A percentile compares a stretch with the other conserved stretches of the same genome.
phyloP scores from a whole-genome alignment of 2,113 vertebrate genomes.

The Ciconia maguari region DNA sequence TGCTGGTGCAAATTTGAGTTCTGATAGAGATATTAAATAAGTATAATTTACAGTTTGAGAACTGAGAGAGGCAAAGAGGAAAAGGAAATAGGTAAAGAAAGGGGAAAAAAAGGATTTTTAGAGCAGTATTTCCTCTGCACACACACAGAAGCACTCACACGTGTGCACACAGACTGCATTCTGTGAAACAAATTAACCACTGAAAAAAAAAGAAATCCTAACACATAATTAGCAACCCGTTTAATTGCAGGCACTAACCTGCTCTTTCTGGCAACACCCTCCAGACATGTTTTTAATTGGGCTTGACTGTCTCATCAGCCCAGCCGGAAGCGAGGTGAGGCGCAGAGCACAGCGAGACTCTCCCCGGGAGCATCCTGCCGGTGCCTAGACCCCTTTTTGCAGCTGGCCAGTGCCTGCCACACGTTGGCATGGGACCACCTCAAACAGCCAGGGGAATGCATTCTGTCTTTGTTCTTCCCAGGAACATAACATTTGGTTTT shows the following conservation, averaged over 20 bases:
- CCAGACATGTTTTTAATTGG: constrained; percentile 32
- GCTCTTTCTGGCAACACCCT: background rate
- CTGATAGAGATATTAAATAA: background rate
- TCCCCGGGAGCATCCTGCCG: background rate
- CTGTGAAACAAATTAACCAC: background rate
- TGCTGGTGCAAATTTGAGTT: background rate
- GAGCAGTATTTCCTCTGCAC: background rate
- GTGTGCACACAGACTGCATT: background rate
- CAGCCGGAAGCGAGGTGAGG: fast-evolving
- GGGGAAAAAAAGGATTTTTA: background rate
- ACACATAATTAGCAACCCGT: background rate
- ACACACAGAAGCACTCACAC: background rate
- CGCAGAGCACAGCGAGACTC: background rate
- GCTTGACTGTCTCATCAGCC: background rate
- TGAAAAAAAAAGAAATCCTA: background rate
- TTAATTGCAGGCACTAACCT: constrained; percentile 26
- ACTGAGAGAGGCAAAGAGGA: background rate
- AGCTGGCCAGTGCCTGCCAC: background rate
- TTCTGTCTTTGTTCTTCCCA: background rate
- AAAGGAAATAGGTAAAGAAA: background rate
- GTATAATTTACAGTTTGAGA: background rate
- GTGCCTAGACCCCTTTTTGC: background rate
- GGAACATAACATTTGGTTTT: background rate
- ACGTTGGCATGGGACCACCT: background rate
- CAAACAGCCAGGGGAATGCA: background rate